A percentile compares a stretch with the other conserved stretches of the same genome.
These are phyloP conservation scores for Onychomys leucogaster DNA, from an alignment of 2,797 vertebrate species.

Conservation along the genomic window DNA sequence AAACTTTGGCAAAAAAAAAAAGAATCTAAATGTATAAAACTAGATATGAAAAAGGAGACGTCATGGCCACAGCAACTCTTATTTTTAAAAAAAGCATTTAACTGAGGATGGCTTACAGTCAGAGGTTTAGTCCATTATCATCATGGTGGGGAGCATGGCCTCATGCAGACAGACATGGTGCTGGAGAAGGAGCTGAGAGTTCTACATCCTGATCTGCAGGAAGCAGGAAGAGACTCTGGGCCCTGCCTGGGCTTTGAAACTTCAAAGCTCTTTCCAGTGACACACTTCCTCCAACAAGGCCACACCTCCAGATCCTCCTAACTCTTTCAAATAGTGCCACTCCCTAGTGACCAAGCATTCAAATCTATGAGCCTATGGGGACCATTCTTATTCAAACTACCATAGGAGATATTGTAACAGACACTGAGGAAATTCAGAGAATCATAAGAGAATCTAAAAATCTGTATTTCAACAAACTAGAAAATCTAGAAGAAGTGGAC, in stretches of 20 bases:
- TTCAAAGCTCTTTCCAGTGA: too few species aligned
- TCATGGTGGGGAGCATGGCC: too few species aligned
- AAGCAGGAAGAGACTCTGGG: not conserved
- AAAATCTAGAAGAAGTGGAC: not conserved
- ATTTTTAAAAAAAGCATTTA: not conserved
- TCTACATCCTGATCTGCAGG: not conserved
- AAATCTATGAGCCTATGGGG: not conserved
- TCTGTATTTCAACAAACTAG: not conserved
- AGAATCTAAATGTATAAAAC: not conserved
- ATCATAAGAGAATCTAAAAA: not conserved
- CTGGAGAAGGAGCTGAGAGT: not conserved
- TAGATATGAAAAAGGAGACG: not conserved
- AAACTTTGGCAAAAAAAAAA: not conserved
- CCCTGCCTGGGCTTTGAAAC: too few species aligned
- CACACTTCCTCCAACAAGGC: not conserved
- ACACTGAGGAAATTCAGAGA: not conserved
- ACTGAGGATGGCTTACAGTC: not conserved
- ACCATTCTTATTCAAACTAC: not conserved
- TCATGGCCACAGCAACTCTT: not conserved
- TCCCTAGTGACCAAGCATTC: not conserved
- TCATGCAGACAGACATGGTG: not conserved
- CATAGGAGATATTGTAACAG: not conserved
- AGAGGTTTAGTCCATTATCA: not conserved
- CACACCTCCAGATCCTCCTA: not conserved
- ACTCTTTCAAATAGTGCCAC: not conserved